These are phyloP conservation scores for Virgularia gustaviana DNA, from an alignment of 92 coral and sea anemone species.

Conservation along the genomic window DNA sequence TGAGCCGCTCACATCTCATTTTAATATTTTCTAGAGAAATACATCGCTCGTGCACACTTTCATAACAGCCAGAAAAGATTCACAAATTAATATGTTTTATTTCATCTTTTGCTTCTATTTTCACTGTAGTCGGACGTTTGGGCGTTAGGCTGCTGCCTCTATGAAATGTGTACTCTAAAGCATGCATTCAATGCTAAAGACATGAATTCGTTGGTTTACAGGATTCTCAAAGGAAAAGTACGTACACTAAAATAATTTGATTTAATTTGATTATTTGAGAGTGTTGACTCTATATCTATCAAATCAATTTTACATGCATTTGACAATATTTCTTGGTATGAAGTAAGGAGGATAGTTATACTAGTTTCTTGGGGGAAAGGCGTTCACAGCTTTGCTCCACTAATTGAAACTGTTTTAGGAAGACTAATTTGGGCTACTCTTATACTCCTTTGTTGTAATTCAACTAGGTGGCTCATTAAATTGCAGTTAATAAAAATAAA, in stretches of 20 bases:
- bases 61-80: no score
- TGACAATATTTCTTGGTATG: no score
- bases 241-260: background rate
- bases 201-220: conserved; percentile 96
- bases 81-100: background rate
- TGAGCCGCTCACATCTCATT: no score
- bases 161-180: conserved; percentile 88
- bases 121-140: conserved; percentile 84
- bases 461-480: no score
- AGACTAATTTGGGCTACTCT: no score
- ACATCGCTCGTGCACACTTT: background rate
- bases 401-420: no score
- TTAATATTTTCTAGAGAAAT: background rate
- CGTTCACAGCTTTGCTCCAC: no score
- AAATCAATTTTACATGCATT: no score
- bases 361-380: no score
- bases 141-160: conserved; percentile 96
- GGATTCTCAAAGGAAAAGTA: conserved; percentile 96
- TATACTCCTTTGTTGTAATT: no score
- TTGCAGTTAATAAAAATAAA: no score
- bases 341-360: no score
- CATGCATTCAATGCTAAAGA: conserved; percentile 98
- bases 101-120: background rate
- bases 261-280: background rate
- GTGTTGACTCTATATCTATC: background rate